phyloP scores from a whole-genome alignment of 2,797 vertebrate species.

The Euthynnus affinis region DNA sequence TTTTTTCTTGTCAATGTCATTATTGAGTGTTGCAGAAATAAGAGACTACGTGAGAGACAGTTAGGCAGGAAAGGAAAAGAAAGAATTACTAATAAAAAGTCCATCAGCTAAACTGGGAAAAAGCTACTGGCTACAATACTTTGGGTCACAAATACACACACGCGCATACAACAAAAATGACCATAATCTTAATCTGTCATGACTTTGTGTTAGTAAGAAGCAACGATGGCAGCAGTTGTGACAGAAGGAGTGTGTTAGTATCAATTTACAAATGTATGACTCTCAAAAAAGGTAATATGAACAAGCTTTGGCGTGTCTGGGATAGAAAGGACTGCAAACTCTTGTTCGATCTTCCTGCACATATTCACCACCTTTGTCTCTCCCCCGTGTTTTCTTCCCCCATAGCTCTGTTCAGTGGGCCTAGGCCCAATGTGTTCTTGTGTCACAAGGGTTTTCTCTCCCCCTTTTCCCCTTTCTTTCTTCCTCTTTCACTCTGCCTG shows the following conservation, averaged over 20 bases:
- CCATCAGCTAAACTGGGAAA: conserved; percentile 53
- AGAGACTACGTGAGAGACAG: conserved; percentile 44
- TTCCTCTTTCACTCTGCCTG: conserved; percentile 46
- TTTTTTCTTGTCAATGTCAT: conserved; percentile 24
- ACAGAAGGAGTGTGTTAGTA: conserved; percentile 65
- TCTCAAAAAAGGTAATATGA: conserved; percentile 74
- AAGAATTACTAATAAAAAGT: conserved; percentile 47
- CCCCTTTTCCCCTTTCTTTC: conserved; percentile 50
- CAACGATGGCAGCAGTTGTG: conserved; percentile 56
- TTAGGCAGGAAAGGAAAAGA: conserved; percentile 47
- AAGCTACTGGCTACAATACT: conserved; percentile 67
- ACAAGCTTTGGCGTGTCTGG: conserved; percentile 73
- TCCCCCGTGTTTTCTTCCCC: conserved; percentile 1
- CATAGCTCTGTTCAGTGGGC: conserved; percentile 22
- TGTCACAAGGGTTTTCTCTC: conserved; percentile 44
- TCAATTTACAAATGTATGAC: conserved; percentile 82
- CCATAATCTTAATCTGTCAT: conserved; percentile 65
- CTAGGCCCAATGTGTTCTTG: conserved; percentile 34
- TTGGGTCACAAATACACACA: conserved; percentile 76
- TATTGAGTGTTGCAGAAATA: conserved; percentile 39
- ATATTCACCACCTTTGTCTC: conserved; percentile 22
- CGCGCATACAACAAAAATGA: conserved; percentile 65
- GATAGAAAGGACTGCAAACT: conserved; percentile 69
- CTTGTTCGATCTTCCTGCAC: conserved; percentile 51
- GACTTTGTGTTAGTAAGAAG: conserved; percentile 73